Conservation (phyloP, 92 coral and sea anemone genomes). For the Palythoa grandis region DNA sequence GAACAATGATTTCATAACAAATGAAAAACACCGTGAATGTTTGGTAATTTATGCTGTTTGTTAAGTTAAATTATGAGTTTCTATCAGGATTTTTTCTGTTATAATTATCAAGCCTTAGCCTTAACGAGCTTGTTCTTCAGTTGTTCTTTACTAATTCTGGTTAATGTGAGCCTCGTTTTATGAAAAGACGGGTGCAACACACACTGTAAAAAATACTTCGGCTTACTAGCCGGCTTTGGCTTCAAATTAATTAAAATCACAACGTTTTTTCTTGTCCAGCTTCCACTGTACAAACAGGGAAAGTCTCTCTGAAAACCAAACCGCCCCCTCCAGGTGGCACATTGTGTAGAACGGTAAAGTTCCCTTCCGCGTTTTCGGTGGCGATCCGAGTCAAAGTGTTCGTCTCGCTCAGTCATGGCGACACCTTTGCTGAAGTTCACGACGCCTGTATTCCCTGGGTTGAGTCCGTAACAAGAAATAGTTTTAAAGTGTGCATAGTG, state of each 20-base stretch:
- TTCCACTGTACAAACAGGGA: not conserved
- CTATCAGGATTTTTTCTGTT: too few species aligned
- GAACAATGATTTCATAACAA: too few species aligned
- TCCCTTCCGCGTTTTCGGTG: slow-evolving; percentile 38
- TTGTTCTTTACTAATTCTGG: too few species aligned
- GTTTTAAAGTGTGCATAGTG: slow-evolving; percentile 54
- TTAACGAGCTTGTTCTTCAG: too few species aligned
- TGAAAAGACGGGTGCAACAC: not conserved
- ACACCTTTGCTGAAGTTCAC: slow-evolving; percentile 27
- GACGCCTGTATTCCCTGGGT: slow-evolving; percentile 57
- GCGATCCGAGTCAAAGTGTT: slow-evolving; percentile 39
- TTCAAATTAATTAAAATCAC: not conserved
- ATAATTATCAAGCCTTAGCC: too few species aligned
- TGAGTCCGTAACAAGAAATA: slow-evolving; percentile 37
- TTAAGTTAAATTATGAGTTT: too few species aligned
- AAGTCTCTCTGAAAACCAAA: not conserved
- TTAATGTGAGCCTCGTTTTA: too few species aligned
- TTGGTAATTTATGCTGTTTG: too few species aligned
- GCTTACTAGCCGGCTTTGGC: not conserved
- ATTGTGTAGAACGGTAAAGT: slow-evolving; percentile 35
- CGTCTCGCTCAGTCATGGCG: slow-evolving; percentile 50
- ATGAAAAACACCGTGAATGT: too few species aligned
- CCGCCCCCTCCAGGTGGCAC: not conserved
- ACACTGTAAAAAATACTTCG: not conserved
- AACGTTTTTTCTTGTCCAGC: not conserved